Conservation (phyloP, 2,797 vertebrate genomes). For the Potorous gilbertii region DNA sequence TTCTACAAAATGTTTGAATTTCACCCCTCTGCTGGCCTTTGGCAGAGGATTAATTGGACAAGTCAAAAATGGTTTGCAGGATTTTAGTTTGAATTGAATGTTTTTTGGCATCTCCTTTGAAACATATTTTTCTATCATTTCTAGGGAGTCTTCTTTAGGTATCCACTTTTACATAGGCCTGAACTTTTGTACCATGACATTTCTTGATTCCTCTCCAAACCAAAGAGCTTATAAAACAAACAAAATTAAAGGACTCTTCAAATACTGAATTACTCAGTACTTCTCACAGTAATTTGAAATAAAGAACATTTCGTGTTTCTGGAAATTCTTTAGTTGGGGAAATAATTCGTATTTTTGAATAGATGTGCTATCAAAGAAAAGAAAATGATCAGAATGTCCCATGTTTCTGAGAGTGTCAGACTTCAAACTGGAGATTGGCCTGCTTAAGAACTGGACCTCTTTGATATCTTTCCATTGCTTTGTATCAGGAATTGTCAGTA, state of each 20-base stretch:
- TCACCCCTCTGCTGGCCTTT: slow-evolving; percentile 67
- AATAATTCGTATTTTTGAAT: slow-evolving; percentile 61
- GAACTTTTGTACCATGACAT: slow-evolving; percentile 64
- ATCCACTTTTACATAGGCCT: slow-evolving; percentile 73
- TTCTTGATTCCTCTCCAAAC: slow-evolving; percentile 77
- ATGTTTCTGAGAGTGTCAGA: slow-evolving; percentile 35
- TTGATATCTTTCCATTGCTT: slow-evolving; percentile 6
- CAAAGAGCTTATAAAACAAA: slow-evolving; percentile 80
- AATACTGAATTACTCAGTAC: slow-evolving; percentile 70
- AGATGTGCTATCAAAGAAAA: slow-evolving; percentile 17
- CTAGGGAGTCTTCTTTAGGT: slow-evolving; percentile 76
- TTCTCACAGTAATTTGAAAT: slow-evolving; percentile 67
- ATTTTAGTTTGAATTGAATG: slow-evolving; percentile 70
- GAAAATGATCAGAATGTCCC: slow-evolving; percentile 56
- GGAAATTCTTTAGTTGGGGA: slow-evolving; percentile 65
- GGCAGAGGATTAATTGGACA: slow-evolving; percentile 70
- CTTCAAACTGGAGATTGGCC: slow-evolving; percentile 7
- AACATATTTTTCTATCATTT: slow-evolving; percentile 75
- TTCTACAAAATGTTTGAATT: slow-evolving; percentile 48
- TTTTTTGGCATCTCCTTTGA: slow-evolving; percentile 75
- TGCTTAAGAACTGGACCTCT: neutral
- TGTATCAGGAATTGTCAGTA: neutral
- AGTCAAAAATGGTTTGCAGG: slow-evolving; percentile 70
- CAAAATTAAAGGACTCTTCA: slow-evolving; percentile 69
- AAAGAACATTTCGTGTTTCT: slow-evolving; percentile 63